Evolutionary conservation across 2,113 vertebrate genomes (phyloP), one percentile per base, ranked within the genome.

Genomic region (Apeltes quadracus): DNA sequence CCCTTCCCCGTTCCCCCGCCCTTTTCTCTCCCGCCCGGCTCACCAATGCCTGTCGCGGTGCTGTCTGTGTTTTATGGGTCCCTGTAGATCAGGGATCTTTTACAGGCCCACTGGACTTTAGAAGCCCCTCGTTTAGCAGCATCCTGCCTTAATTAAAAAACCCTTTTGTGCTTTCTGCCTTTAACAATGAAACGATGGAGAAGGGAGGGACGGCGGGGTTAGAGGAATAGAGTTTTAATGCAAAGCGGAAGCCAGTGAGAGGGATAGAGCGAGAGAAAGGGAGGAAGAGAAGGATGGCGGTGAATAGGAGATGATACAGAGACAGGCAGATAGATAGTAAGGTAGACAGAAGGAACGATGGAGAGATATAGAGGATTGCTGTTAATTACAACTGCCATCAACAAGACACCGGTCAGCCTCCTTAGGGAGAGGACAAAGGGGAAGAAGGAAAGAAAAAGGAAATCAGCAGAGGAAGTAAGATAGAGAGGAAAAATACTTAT

Each of bases 331-430:
- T 89, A 91, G 92, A 94, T 92, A 92, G 92, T 93, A 94, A 94
- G 94, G 86, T 69, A 88, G 90, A 91, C 90, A 92, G 90, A 90
- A 81, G 76, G 61, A 87, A 62, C 87, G 86, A 88, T 87, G 77
- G 82, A 86, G 68, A 89, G 89, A 88, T 88, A 92, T 75, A 87
- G 94, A 94, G 95, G 92, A 93, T 93, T 95, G 95, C 95, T 95
- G 95, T 97, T 96, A 96, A 98, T 97, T 97, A 96, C 93, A 92
- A 79, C 86, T 69, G 94, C 94, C 95, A 95, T 97, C 96, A 97
- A 94, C 92, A 93, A 88, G 93, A 92, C 94, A 79, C 88, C 68
- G 83, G 78, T 34, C 82, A 48, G 65, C 88, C 91, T 92, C 94
- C 88, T 87, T 88, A 90, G 94, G 82, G 88, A 85, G 84, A 70